Base-by-base conservation (phyloP, 2,888 invertebrate species). In the Hydropsyche betteni region DNA sequence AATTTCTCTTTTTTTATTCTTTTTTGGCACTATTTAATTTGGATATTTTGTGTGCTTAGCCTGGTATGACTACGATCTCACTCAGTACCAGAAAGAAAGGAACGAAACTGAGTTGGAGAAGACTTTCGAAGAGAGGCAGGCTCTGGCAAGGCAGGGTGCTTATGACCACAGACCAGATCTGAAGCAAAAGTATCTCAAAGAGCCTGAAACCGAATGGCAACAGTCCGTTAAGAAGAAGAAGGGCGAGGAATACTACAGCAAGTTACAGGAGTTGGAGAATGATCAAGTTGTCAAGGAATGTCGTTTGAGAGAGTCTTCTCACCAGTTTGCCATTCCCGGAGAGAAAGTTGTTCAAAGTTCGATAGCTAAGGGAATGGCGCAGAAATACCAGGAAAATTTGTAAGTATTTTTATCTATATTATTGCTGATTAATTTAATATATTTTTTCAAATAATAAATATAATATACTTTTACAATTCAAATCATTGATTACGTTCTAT, bases 31-130 rank as follows among this genome's bases (percentile, higher is more conserved):
- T 61, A 0, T 2, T 73, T 73, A 61, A 24, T 24, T 24, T 24
- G 24, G 24, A 24, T 74, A 12, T 76, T 80, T 78, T 78, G 52
- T 70, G 51, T 61, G 34, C 33, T 64, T 85, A 94, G 96, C 96
- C 82, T 97, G 96, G 96, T 97, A 97, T 88, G 96, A 97, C 87
- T 90, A 91, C 83, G 96, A 94, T 84, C 90, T 95, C 83, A 89
- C 92, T 80, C 91, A 91, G 83, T 96, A 95, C 86, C 96, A 96
- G 86, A 89, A 90, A 84, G 93, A 93, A 81, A 92, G 95, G 80
- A 88, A 90, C 84, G 94, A 93, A 81, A 94, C 93, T 74, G 96
- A 97, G 86, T 88, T 96, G 81, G 95, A 95, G 84, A 92, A 92
- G 84, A 91, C 94, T 69, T 96, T 96, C 83, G 95, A 95, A 83